Evolutionary conservation across 2,113 vertebrate genomes (phyloP).

Genomic region (Stercorarius parasiticus): DNA sequence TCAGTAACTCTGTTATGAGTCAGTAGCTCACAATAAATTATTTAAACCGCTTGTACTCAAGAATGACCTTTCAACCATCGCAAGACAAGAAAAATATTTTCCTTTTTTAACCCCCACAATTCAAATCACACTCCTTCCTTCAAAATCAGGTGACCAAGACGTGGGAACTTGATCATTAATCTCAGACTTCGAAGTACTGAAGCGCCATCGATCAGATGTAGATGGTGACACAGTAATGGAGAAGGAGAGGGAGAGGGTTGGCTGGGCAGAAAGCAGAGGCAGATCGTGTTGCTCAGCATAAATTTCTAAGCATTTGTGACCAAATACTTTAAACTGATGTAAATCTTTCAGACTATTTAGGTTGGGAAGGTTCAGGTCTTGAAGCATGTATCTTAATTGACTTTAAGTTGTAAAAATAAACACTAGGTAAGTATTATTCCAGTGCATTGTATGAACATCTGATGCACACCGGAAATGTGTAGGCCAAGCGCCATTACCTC

Average conservation of each 20-base stretch:
- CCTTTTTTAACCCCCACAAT: slow-evolving; percentile 39
- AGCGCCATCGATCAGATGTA: not conserved
- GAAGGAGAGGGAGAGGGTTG: not conserved
- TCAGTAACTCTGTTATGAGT: slow-evolving; percentile 27
- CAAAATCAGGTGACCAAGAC: not conserved
- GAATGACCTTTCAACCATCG: slow-evolving; percentile 61
- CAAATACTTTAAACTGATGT: not conserved
- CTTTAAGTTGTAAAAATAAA: not conserved
- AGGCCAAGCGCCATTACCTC: not conserved
- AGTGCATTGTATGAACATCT: not conserved
- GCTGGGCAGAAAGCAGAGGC: not conserved
- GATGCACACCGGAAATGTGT: fast-evolving
- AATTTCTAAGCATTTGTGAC: not conserved
- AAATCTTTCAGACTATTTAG: not conserved
- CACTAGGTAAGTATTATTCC: not conserved
- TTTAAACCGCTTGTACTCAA: slow-evolving; percentile 68
- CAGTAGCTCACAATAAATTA: slow-evolving; percentile 62
- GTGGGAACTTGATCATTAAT: not conserved
- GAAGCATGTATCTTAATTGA: not conserved
- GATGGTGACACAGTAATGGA: not conserved
- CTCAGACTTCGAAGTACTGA: not conserved
- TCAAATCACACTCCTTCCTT: not conserved
- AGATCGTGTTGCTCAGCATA: not conserved
- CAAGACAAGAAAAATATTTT: slow-evolving; percentile 65
- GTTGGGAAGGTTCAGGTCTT: not conserved